Conservation (phyloP, 2,888 invertebrate species). For the Euzophera pinguis region DNA sequence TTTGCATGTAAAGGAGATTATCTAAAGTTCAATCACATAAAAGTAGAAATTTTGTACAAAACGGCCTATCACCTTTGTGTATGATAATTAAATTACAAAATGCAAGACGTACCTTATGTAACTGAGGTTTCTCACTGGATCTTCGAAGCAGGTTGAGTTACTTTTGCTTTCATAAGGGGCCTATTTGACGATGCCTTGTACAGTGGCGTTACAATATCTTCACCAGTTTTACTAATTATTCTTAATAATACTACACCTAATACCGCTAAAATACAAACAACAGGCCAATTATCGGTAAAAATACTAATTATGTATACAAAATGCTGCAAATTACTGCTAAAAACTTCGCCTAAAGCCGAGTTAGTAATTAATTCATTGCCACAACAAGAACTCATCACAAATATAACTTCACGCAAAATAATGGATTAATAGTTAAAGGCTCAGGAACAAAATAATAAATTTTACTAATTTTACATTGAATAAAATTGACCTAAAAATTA, state of each 20-base stretch:
- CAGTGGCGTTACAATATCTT: not conserved
- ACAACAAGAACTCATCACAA: constrained; percentile 75
- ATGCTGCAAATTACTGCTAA: constrained; percentile 54
- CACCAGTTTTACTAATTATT: constrained; percentile 27
- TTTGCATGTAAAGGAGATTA: too few species aligned
- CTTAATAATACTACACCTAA: constrained; percentile 32
- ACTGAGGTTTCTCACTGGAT: not conserved
- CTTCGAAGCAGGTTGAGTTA: not conserved
- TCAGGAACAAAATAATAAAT: constrained; percentile 23
- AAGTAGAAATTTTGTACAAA: not conserved
- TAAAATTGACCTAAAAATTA: constrained; percentile 44
- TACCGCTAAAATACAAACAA: constrained; percentile 42
- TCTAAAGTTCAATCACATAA: not conserved
- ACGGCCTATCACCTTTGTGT: not conserved
- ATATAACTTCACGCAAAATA: constrained; percentile 24
- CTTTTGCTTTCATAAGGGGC: constrained; percentile 11
- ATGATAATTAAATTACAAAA: not conserved
- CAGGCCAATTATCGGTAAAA: constrained; percentile 42
- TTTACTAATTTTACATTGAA: constrained; percentile 27
- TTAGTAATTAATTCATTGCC: constrained; percentile 64
- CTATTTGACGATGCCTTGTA: not conserved
- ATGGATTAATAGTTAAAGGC: constrained; percentile 11
- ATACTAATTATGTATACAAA: constrained; percentile 49
- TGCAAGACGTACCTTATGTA: constrained; percentile 12
- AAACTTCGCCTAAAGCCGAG: constrained; percentile 62